Conservation (phyloP, 2,113 vertebrate genomes). For the Puffinus mauretanicus region DNA sequence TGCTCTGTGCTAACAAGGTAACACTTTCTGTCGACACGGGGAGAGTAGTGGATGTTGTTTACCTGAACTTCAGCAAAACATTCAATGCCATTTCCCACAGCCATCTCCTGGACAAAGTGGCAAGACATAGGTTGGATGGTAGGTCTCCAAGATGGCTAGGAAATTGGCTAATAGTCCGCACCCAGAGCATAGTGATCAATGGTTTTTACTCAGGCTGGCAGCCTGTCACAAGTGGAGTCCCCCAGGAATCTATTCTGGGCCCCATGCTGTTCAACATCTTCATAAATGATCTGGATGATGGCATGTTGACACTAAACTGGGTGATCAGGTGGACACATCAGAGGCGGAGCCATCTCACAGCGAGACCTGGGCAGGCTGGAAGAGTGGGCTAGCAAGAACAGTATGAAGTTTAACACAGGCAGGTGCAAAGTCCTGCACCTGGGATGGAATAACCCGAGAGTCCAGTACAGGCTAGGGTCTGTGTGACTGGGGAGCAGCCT, state of each 20-base stretch:
- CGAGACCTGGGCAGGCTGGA: neutral
- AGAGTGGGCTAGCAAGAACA: neutral
- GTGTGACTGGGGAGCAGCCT: neutral
- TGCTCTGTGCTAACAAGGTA: neutral
- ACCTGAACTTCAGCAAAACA: neutral
- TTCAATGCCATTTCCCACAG: neutral
- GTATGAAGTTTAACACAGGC: neutral
- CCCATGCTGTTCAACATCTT: neutral
- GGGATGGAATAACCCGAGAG: neutral
- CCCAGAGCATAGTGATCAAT: neutral
- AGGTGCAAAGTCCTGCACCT: neutral
- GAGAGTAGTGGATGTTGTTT: neutral
- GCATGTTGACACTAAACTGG: neutral
- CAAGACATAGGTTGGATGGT: neutral
- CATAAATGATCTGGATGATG: neutral
- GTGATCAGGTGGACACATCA: neutral
- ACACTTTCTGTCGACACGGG: neutral
- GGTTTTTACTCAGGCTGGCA: neutral
- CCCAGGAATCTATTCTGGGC: neutral
- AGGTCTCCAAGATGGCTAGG: neutral
- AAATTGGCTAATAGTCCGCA: too few species aligned
- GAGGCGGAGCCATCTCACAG: neutral
- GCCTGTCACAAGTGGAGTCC: neutral
- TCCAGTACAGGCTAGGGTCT: too few species aligned
- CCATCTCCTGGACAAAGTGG: neutral